These are phyloP conservation scores for Callithrix jacchus DNA, from an alignment of 2,113 vertebrate species.

Conservation along the genomic window DNA sequence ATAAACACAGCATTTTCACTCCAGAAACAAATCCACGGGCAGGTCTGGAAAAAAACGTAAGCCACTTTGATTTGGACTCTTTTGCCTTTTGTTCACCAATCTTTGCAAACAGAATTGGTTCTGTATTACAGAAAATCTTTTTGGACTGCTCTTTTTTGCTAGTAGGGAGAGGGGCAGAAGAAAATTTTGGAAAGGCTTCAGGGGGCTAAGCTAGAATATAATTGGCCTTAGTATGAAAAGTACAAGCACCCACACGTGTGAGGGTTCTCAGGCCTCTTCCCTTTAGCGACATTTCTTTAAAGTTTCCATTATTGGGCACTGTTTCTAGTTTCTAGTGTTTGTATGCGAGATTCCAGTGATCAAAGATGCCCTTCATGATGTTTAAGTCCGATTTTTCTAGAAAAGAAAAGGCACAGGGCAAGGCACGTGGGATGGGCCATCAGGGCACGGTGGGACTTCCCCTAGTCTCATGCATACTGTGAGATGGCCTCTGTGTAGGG, in stretches of 20 bases:
- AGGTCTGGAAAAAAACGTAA: constrained; percentile 92
- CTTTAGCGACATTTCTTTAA: background rate
- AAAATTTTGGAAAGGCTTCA: fast-evolving
- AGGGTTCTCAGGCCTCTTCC: too few species aligned
- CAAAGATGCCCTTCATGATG: background rate
- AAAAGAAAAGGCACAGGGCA: background rate
- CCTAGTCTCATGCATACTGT: too few species aligned
- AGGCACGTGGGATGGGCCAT: background rate
- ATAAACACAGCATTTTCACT: constrained; percentile 89
- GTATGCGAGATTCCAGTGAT: background rate
- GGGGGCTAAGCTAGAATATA: too few species aligned
- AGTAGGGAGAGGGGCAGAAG: too few species aligned
- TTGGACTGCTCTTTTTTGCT: too few species aligned
- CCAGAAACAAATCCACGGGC: constrained; percentile 84
- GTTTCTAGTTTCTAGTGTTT: background rate
- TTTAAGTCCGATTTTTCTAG: background rate
- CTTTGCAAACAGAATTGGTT: background rate
- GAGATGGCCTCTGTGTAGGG: fast-evolving
- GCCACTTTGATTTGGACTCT: background rate
- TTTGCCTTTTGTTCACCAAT: background rate
- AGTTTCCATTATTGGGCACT: background rate
- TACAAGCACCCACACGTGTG: fast-evolving
- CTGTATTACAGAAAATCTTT: fast-evolving
- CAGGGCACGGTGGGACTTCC: background rate
- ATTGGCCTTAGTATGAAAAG: fast-evolving